Evolutionary conservation across 1,140 invertebrate species (phyloP).

Genomic region (Oryzaephilus surinamensis): DNA sequence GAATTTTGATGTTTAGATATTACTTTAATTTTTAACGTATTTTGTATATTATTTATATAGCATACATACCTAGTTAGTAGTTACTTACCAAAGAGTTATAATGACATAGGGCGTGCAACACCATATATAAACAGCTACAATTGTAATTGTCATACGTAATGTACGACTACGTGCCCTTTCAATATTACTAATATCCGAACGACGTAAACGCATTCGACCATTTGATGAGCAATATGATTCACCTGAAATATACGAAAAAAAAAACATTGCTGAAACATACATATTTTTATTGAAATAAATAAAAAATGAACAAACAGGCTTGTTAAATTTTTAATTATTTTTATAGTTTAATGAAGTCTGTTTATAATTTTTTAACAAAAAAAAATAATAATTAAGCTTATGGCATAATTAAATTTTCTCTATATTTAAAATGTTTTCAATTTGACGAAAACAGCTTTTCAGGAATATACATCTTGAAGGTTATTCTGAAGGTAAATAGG

Average conservation of each 20-base stretch:
- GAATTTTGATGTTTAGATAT: not conserved
- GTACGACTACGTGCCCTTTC: constrained; percentile 59
- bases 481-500: too few relatives aligned
- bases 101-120: constrained; percentile 74
- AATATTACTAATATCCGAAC: constrained; percentile 60
- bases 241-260: constrained; percentile 5
- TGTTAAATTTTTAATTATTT: not conserved
- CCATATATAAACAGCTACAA: constrained; percentile 65
- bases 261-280: not conserved
- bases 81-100: constrained; percentile 59
- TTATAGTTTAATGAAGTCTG: not conserved
- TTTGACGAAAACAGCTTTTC: too few relatives aligned
- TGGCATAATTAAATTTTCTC: too few relatives aligned
- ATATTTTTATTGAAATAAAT: not conserved
- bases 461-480: too few relatives aligned
- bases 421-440: too few relatives aligned
- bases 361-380: too few relatives aligned
- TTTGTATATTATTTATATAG: too few relatives aligned
- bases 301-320: not conserved
- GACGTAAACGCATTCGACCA: constrained; percentile 37
- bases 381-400: too few relatives aligned
- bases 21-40: not conserved
- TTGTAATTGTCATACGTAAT: constrained; percentile 70
- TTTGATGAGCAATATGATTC: constrained; percentile 15
- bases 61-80: too few relatives aligned